Evolutionary conservation across 2,888 invertebrate species (phyloP).

Genomic region (Toxonevra muliebris): DNA sequence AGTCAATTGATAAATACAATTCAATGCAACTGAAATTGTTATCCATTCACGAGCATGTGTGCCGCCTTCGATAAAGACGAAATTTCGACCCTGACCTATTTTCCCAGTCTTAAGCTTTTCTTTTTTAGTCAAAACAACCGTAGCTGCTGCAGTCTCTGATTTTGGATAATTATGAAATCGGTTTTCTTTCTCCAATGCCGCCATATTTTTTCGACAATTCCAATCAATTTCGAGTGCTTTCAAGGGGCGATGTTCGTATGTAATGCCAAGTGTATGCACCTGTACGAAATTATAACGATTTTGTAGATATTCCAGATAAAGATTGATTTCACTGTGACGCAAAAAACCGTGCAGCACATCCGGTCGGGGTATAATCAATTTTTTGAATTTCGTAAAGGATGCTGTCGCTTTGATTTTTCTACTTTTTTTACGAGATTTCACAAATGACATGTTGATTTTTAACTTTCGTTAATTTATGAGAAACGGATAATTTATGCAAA

Average conservation of each 20-base stretch:
- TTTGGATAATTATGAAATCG: conserved; percentile 26
- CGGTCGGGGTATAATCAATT: conserved; percentile 49
- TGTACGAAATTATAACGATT: conserved; percentile 55
- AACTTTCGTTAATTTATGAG: too few relatives aligned
- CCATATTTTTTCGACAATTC: conserved; percentile 48
- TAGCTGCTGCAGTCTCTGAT: conserved; percentile 25
- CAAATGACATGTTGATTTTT: background rate
- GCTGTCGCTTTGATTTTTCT: background rate
- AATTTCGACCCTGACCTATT: conserved; percentile 44
- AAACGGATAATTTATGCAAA: too few relatives aligned
- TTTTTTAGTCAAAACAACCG: background rate
- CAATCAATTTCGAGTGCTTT: conserved; percentile 61
- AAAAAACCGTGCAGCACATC: conserved; percentile 56
- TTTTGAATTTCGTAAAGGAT: conserved; percentile 21
- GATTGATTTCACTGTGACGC: conserved; percentile 56
- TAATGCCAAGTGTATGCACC: conserved; percentile 55
- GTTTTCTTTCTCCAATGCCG: conserved; percentile 35
- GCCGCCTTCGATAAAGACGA: conserved; percentile 63
- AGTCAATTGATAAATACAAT: conserved; percentile 70
- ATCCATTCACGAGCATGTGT: conserved; percentile 76
- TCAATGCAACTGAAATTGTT: conserved; percentile 70
- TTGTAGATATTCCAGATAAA: conserved; percentile 59
- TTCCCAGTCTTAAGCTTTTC: background rate
- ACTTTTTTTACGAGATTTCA: conserved; percentile 14
- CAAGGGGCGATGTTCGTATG: conserved; percentile 57